A percentile compares a stretch with the other conserved stretches of the same genome.
phyloP scores from a whole-genome alignment of 2,797 vertebrate species.

The Mastacembelus armatus region DNA sequence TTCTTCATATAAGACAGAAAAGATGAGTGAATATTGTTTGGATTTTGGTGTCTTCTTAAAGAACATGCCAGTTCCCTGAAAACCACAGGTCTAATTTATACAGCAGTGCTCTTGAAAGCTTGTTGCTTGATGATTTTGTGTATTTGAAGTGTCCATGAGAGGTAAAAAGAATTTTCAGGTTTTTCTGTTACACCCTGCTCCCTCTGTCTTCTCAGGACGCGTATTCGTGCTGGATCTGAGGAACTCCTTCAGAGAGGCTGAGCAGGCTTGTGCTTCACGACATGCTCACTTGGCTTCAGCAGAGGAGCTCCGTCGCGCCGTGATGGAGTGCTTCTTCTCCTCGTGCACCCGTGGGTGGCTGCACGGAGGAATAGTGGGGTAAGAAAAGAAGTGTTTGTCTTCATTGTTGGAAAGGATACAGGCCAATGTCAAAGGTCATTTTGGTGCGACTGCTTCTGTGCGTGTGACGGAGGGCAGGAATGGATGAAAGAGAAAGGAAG shows the following conservation, averaged over 20 bases:
- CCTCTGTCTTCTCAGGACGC: constrained; percentile 84
- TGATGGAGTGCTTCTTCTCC: constrained; percentile 88
- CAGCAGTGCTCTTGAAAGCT: background rate
- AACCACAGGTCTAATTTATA: background rate
- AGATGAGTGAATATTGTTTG: background rate
- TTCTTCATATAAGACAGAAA: background rate
- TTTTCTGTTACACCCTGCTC: constrained; percentile 16
- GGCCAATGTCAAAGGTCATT: constrained; percentile 66
- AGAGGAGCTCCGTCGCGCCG: constrained; percentile 87
- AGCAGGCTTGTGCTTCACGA: constrained; percentile 81
- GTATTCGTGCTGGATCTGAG: constrained; percentile 88
- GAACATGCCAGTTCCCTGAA: background rate
- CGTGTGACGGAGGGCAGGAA: constrained; percentile 21
- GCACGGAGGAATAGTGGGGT: constrained; percentile 88
- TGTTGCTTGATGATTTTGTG: background rate
- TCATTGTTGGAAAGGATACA: constrained; percentile 20
- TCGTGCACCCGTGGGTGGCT: constrained; percentile 92
- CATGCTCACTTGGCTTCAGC: constrained; percentile 87
- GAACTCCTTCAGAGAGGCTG: constrained; percentile 83
- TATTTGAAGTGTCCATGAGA: background rate
- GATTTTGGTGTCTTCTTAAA: background rate
- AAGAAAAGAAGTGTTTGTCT: constrained; percentile 67
- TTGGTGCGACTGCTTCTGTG: constrained; percentile 20
- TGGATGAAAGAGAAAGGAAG: constrained; percentile 57
- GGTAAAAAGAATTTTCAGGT: background rate